These are phyloP conservation scores for Philotrypesis tridentata DNA, from an alignment of 1,140 invertebrate genomes.

Conservation along the genomic window DNA sequence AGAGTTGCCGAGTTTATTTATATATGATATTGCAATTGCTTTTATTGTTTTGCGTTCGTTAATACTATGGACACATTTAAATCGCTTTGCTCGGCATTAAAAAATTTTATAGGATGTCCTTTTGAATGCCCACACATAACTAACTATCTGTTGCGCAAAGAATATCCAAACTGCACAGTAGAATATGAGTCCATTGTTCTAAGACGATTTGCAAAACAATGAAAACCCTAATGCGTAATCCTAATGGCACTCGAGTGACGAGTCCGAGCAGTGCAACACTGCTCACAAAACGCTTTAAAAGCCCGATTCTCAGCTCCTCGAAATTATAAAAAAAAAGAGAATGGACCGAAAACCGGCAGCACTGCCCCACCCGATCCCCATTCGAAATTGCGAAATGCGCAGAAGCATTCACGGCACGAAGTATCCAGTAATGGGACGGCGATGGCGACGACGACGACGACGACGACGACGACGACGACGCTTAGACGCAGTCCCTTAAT, in stretches of 20 bases:
- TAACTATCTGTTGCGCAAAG: too few relatives aligned
- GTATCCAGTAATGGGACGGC: background rate
- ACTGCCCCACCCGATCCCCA: background rate
- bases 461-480: background rate
- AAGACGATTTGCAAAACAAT: background rate
- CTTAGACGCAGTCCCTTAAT: constrained; percentile 9
- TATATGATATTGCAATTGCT: too few relatives aligned
- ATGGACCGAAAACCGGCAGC: background rate
- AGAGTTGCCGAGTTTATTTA: background rate
- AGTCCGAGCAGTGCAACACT: too few relatives aligned
- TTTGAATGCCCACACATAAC: too few relatives aligned
- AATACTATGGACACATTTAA: too few relatives aligned
- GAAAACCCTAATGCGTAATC: background rate
- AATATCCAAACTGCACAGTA: too few relatives aligned
- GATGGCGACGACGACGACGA: too few relatives aligned
- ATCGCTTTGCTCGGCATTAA: background rate
- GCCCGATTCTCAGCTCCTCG: background rate
- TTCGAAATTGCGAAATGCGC: background rate
- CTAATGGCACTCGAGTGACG: background rate
- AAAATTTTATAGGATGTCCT: background rate
- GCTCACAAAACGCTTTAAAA: background rate
- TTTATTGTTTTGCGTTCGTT: background rate
- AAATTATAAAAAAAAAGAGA: background rate
- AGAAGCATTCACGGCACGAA: background rate
- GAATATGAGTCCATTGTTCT: background rate